These are phyloP conservation scores for crab-eating macaque (Macaca fascicularis) DNA, from an alignment of 2,113 vertebrate genomes.

Conservation along the genomic window T2T-MFA8v1.1 NC_088381.1:94818001-94818500, in stretches of 20 bases:
- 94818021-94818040: not conserved
- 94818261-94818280: not conserved
- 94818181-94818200: not conserved
- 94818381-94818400: not conserved
- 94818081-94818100: not conserved
- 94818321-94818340: not conserved
- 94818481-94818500: not conserved
- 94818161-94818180: not conserved
- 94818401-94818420: not conserved
- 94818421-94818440: not conserved
- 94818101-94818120: not conserved
- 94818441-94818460: not conserved
- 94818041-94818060: not conserved
- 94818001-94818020: not conserved
- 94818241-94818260: not conserved
- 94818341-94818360: not conserved
- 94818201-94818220: not conserved
- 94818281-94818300: not conserved
- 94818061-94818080: not conserved
- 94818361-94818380: not conserved
- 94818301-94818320: not conserved
- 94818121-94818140: not conserved
- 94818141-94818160: not conserved
- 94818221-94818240: not conserved
- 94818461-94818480: not conserved